Evolutionary conservation across 2,888 invertebrate species (phyloP), one percentile per base, ranked within the genome.

Genomic region (Orthosia gothica): DNA sequence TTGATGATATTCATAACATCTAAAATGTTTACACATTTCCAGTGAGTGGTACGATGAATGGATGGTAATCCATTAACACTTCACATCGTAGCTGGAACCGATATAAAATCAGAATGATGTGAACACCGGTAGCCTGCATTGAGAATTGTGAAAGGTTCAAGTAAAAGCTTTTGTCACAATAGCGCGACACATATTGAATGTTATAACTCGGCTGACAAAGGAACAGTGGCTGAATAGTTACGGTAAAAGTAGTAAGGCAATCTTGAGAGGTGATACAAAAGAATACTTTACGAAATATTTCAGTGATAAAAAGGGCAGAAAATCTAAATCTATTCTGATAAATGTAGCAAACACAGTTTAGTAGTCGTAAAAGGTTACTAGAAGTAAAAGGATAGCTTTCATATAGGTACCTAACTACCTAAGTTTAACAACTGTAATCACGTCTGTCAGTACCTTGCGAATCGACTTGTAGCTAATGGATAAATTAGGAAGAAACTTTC

Each of bases 121-220:
- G 13, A 78, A 26, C n/a, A 50, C 3, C 18, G 16, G 20, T 47
- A 15, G 54, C 58, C 11, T 49, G 40, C 54, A 52, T 32, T 52
- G 23, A 59, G 54, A 23, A 52, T 40, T n/a, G 45, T 45, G 69
- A n/a, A 74, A 47, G 26, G 32, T 45, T 57, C 23, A 50, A 78
- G 50, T 62, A 47, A 76, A 78, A 63, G 71, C 11, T 79, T 76
- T 26, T 23, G 26, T 47, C 23, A 70, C 57, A 76, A 79, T 63
- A 70, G 62, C 7, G 57, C 57, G 45, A 58, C 62, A 71, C 72
- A 20, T 58, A 63, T 47, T 65, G 59, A 73, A 80, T 65, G n/a
- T n/a, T 45, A 26, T 54, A 49, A 55, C 49, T 45, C 15, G n/a
- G 23, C 20, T 52, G 59, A 65, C 64, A 61, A 55, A 73, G 40